phyloP scores from a whole-genome alignment of 1,140 invertebrate genomes.

The Drosophila neocordata region DNA sequence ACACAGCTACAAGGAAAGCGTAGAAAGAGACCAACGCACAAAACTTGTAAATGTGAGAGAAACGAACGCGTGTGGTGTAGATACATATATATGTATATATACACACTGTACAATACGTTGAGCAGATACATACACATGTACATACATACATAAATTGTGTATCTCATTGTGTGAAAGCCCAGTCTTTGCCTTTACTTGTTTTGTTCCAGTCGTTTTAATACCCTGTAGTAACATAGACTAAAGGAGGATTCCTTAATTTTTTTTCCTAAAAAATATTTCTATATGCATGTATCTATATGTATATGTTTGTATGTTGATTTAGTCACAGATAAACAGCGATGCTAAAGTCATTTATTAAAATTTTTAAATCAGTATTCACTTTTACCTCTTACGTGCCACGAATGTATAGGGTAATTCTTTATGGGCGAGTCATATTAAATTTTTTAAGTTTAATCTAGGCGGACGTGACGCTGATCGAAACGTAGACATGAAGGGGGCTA shows the following conservation, averaged over 20 bases:
- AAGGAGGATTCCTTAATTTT: no score
- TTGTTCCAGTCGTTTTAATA: constrained; percentile 19
- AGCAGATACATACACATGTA: constrained; percentile 11
- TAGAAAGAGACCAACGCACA: constrained; percentile 59
- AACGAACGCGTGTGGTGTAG: constrained; percentile 19
- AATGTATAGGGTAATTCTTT: neutral
- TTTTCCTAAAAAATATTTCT: no score
- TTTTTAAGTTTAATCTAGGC: constrained; percentile 35
- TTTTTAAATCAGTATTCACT: no score
- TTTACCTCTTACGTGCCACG: no score
- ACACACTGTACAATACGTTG: no score
- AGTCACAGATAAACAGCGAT: no score
- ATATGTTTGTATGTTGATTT: no score
- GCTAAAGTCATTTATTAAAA: no score
- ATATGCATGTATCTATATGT: neutral
- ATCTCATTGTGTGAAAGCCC: constrained; percentile 41
- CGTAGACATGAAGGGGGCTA: neutral
- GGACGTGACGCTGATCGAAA: constrained; percentile 22
- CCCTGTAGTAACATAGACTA: neutral
- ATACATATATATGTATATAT: constrained; percentile 10
- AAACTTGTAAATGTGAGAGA: constrained; percentile 60
- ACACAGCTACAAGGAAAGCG: neutral
- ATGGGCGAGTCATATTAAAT: neutral
- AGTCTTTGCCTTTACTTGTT: constrained; percentile 32
- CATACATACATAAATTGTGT: constrained; percentile 26